A percentile compares a stretch with the other conserved stretches of the same genome.
phyloP scores from a whole-genome alignment of 2,113 vertebrate species.

The Pan troglodytes region NHGRI_mPanTro3-v2.1_pri NC_072411.2:74304501-74305000 shows the following conservation, averaged over 20 bases:
- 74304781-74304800: background rate
- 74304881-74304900: too few species aligned
- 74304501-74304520: background rate
- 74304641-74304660: background rate
- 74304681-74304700: background rate
- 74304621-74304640: background rate
- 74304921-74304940: too few species aligned
- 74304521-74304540: background rate
- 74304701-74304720: background rate
- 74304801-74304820: background rate
- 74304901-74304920: too few species aligned
- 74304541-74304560: background rate
- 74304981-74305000: too few species aligned
- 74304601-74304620: background rate
- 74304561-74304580: background rate
- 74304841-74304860: too few species aligned
- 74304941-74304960: too few species aligned
- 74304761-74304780: background rate
- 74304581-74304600: background rate
- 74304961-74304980: too few species aligned
- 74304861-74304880: too few species aligned
- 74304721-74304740: background rate
- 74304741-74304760: background rate
- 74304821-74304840: background rate
- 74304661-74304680: background rate